Conservation (phyloP, 35 echinoderm and acorn worm genomes). For the Diadema setosum region DNA sequence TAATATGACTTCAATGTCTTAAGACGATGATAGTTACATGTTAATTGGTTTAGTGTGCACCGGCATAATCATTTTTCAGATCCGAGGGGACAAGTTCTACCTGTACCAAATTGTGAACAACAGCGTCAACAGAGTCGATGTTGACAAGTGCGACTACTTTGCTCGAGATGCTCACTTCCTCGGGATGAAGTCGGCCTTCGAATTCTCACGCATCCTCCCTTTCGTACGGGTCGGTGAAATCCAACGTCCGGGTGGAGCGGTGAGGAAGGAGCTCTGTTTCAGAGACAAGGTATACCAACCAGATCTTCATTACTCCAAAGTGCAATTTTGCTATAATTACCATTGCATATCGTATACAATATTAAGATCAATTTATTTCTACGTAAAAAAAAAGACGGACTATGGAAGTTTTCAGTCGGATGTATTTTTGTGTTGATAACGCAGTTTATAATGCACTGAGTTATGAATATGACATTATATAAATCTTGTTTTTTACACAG, state of each 20-base stretch:
- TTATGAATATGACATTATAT: neutral
- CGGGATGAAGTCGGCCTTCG: neutral
- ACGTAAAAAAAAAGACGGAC: neutral
- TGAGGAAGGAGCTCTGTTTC: neutral
- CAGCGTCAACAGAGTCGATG: neutral
- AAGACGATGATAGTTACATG: no score
- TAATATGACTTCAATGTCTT: no score
- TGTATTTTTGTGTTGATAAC: no score
- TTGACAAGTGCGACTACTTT: neutral
- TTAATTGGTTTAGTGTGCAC: no score
- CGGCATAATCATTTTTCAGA: neutral
- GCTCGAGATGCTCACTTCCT: neutral
- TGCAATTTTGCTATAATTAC: no score
- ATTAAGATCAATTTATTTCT: neutral
- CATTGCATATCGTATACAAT: no score
- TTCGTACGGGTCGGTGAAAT: neutral
- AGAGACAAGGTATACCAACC: neutral
- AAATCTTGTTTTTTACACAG: neutral
- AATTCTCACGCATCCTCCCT: neutral
- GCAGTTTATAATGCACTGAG: no score
- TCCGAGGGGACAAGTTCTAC: neutral
- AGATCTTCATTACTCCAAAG: neutral
- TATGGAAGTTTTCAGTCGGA: no score
- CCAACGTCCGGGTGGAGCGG: neutral
- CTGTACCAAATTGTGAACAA: neutral